Base-by-base conservation (phyloP, 2,797 vertebrate species). In the Buceros bicornis region DNA sequence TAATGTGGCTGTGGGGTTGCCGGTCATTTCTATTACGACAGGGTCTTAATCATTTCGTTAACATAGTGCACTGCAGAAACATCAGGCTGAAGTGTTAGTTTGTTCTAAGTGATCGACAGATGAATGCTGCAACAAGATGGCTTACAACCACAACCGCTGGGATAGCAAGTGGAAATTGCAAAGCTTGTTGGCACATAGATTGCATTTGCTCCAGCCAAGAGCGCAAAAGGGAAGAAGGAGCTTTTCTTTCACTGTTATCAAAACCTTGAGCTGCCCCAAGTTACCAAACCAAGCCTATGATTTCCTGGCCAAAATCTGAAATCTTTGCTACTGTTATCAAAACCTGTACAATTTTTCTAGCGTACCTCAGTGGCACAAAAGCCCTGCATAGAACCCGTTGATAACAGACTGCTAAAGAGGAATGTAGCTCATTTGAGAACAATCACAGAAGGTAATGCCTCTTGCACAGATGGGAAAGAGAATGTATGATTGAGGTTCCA, bases 1-100 rank as follows among this genome's bases (percentile, higher is more conserved):
- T 19, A 29, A 17, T 0, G 0, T 40, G 17, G 22, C 31, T 29
- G 0, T 7, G 16, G 25, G 7, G 2, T 17, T 48, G 10, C n/a
- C 74, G 21, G 33, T 22, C 40, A 25, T 28, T 60, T 25, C 37
- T 40, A 10, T 74, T 64, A 43, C 2, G 2, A 35, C 14, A 64
- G 6, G 31, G 5, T 7, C 43, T 43, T 83, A 71, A 82, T 67
- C 85, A 48, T 81, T 89, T 74, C 24, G 53, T 40, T 1, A 0
- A 28, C 31, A 28, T 14, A 10, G 33, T 42, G 62, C 21, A 51
- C 54, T 79, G 26, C 29, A 66, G 54, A 87, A 89, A 73, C n/a
- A 51, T 50, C 51, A 65, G 37, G 31, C 47, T 86, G 71, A 69
- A 65, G 16, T 11, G 7, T 35, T 33, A 60, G 28, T 20, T 50